A percentile compares a stretch with the other conserved stretches of the same genome.
Evolutionary conservation across 2,797 vertebrate genomes (phyloP).

Genomic region (Neosilurus hyrtlii): DNA sequence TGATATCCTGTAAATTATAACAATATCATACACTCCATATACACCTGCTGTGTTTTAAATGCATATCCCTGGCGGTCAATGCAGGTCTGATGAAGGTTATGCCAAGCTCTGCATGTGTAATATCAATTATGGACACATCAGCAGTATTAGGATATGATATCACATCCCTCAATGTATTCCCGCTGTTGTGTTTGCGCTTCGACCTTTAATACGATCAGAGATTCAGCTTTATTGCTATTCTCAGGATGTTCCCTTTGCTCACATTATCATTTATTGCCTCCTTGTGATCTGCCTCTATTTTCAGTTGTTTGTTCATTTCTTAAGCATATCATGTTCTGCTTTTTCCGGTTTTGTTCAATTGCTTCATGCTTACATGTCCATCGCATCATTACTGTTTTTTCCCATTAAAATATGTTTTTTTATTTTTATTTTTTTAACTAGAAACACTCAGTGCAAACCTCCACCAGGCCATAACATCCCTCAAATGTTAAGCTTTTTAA

Average conservation of each 20-base stretch:
- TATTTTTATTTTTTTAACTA: background rate
- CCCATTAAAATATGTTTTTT: background rate
- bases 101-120: constrained; percentile 28
- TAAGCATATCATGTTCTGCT: constrained; percentile 26
- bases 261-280: background rate
- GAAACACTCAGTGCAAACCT: too few relatives aligned
- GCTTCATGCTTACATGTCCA: background rate
- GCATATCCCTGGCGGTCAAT: background rate
- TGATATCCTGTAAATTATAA: background rate
- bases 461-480: too few relatives aligned
- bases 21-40: background rate
- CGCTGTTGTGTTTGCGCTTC: constrained; percentile 1
- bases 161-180: background rate
- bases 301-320: constrained; percentile 40
- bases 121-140: background rate
- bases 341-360: constrained; percentile 22
- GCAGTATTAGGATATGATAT: background rate
- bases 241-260: constrained; percentile 6
- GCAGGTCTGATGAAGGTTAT: background rate
- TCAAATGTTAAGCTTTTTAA: too few relatives aligned
- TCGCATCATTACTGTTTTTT: background rate
- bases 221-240: background rate
- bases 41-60: background rate
- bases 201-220: background rate
- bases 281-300: constrained; percentile 34